phyloP scores from a whole-genome alignment of 2,113 vertebrate genomes.

The Pagrus major region DNA sequence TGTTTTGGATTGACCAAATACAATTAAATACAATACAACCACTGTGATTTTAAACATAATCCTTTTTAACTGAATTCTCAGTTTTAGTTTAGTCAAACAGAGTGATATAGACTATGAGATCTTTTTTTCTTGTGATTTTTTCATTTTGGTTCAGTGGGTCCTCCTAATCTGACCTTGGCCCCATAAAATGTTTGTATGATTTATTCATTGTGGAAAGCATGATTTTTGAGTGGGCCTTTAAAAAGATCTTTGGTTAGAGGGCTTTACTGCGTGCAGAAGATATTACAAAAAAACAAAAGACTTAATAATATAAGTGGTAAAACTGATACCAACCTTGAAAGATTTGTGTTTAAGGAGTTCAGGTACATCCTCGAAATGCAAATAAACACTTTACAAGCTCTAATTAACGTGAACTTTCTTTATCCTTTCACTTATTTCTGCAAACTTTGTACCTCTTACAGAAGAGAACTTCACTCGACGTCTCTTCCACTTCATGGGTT shows the following conservation, averaged over 20 bases:
- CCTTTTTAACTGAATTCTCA: background rate
- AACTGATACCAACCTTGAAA: background rate
- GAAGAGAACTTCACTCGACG: slow-evolving; percentile 29
- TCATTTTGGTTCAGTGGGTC: background rate
- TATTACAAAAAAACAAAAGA: background rate
- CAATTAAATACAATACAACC: background rate
- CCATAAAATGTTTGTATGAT: background rate
- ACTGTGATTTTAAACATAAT: background rate
- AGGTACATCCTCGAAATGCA: background rate
- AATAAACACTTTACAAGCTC: background rate
- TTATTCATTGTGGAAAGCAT: background rate
- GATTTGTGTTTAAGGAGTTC: background rate
- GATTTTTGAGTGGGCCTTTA: background rate
- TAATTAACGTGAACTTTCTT: background rate
- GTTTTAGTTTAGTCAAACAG: background rate
- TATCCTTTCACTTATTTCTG: slow-evolving; percentile 6
- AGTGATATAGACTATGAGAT: background rate
- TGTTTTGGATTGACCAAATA: too few relatives aligned
- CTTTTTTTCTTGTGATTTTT: background rate
- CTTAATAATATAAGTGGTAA: background rate
- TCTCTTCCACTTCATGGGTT: slow-evolving; percentile 31
- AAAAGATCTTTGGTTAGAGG: background rate
- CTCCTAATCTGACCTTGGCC: background rate
- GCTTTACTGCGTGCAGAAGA: background rate
- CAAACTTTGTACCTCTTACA: background rate